phyloP scores from a whole-genome alignment of 2,888 invertebrate genomes.

The Flexamia atlantica region DNA sequence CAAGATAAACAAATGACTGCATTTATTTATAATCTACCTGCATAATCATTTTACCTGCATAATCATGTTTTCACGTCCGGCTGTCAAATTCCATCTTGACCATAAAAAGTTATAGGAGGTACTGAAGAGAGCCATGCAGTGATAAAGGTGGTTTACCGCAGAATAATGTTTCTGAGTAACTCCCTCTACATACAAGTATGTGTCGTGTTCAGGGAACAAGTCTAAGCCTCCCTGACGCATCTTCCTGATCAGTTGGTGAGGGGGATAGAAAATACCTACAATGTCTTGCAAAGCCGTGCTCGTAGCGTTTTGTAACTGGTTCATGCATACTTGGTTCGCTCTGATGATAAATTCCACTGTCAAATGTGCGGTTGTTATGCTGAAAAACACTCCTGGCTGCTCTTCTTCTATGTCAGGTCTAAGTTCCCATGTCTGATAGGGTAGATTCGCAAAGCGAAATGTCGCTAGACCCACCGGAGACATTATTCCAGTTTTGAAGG shows the following conservation, averaged over 20 bases:
- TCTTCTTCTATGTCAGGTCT: conserved; percentile 79
- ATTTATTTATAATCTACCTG: conserved; percentile 75
- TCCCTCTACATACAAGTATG: conserved; percentile 84
- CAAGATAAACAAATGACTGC: too few relatives aligned
- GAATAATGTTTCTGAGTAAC: conserved; percentile 79
- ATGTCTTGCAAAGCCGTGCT: conserved; percentile 80
- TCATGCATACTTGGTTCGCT: conserved; percentile 74
- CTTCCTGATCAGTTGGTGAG: conserved; percentile 81
- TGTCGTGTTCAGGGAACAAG: conserved; percentile 89
- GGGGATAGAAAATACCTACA: conserved; percentile 79
- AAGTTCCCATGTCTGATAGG: conserved; percentile 92
- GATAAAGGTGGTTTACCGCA: conserved; percentile 86
- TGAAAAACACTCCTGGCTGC: conserved; percentile 74
- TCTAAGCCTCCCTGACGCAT: conserved; percentile 82
- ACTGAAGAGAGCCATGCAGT: conserved; percentile 86
- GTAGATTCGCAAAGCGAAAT: conserved; percentile 87
- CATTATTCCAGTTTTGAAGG: conserved; percentile 86
- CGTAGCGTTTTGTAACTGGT: conserved; percentile 80
- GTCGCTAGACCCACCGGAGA: conserved; percentile 82
- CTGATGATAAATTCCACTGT: conserved; percentile 78
- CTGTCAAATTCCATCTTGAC: conserved; percentile 84
- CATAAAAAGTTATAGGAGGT: conserved; percentile 88
- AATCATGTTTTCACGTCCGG: conserved; percentile 80
- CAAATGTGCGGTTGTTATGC: conserved; percentile 78
- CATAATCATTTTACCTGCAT: too few relatives aligned